Evolutionary conservation across 2,797 vertebrate genomes (phyloP), one percentile per base, ranked within the genome.

Genomic region (Pantherophis vulpinus): DNA sequence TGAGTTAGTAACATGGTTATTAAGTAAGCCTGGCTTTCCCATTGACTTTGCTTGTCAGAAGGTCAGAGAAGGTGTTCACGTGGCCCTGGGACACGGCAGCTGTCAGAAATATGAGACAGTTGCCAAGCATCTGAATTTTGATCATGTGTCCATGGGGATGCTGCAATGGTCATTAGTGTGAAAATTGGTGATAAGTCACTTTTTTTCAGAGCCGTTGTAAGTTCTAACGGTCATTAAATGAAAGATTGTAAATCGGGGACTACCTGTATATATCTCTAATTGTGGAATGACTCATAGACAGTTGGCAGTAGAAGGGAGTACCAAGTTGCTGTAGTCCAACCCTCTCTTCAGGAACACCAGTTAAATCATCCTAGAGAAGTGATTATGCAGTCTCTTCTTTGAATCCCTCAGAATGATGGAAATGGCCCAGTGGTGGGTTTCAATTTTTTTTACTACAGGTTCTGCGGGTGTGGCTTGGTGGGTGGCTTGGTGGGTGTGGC

Each of bases 231-330:
- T 32, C 66, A 70, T n/a, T 70, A 70, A 70, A 70, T 13, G 6
- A 70, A 70, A 18, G 0, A 0, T 16, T 66, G 25, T 66, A 66
- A n/a, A 5, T 70, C 2, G 0, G n/a, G 14, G 6, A 16, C 66
- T 70, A 32, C 66, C 13, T 70, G 2, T 91, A 93, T 93, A 61
- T 74, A 87, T 90, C 91, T 94, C 91, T 95, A 94, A 92, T 95
- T 94, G 86, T 13, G 18, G 91, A 92, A 91, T 9, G 8, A 58
- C 11, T 74, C 32, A 37, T 1, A 8, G 70, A 37, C 20, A 16
- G 10, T 16, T 74, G 70, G 18, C 70, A 74, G n/a, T 74, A 18
- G 32, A 74, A 18, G 32, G 70, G 6, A 74, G 7, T 74, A 74
- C 8, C 16, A 37, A 7, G 32, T 20, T 37, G 32, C 2, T 74